Evolutionary conservation across 2,797 vertebrate genomes (phyloP).

Genomic region (Phoebastria nigripes): DNA sequence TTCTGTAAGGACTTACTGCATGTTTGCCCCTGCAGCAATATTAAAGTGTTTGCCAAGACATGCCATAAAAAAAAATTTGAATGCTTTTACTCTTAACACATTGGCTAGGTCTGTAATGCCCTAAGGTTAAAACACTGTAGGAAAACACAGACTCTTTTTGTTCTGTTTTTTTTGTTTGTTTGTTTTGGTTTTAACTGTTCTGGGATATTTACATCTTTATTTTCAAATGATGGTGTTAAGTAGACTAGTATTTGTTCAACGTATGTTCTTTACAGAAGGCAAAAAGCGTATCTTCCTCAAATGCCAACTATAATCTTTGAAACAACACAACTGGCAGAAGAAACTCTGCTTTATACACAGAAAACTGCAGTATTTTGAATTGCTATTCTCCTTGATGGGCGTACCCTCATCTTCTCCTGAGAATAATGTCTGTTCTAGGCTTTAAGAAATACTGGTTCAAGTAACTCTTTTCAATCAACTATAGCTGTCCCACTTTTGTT

Average conservation of each 20-base stretch:
- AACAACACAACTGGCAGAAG: neutral
- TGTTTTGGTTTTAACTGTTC: neutral
- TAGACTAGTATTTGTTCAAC: neutral
- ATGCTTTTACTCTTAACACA: neutral
- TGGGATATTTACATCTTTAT: neutral
- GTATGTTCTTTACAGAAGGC: neutral
- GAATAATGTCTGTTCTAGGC: neutral
- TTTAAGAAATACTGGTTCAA: neutral
- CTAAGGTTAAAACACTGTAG: neutral
- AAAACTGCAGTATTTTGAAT: neutral
- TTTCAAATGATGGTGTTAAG: neutral
- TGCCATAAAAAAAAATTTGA: neutral
- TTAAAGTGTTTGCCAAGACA: neutral
- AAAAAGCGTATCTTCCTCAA: neutral
- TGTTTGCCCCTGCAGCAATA: neutral
- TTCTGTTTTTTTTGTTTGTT: neutral
- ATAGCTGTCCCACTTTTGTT: neutral
- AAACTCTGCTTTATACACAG: neutral
- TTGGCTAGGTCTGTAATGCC: neutral
- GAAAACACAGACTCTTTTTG: neutral
- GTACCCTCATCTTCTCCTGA: neutral
- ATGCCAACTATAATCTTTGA: neutral
- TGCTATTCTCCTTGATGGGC: neutral
- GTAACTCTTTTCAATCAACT: neutral
- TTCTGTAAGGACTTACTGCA: neutral